Evolutionary conservation across 2,113 vertebrate genomes (phyloP).

Genomic region (Porphyrio hochstetteri): DNA sequence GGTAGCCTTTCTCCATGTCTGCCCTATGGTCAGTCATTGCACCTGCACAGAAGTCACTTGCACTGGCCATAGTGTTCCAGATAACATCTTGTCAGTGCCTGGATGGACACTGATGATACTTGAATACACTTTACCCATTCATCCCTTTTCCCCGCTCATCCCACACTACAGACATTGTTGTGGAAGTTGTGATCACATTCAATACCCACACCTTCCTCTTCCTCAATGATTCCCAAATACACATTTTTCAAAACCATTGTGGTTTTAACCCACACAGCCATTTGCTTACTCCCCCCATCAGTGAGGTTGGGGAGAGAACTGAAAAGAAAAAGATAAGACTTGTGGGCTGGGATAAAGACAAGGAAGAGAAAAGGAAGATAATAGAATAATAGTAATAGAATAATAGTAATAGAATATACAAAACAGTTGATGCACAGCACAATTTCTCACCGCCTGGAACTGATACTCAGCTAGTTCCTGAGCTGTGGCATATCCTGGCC

Average conservation of each 20-base stretch:
- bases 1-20: neutral
- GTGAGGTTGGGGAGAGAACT: too few species aligned
- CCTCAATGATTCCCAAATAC: neutral
- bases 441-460: too few species aligned
- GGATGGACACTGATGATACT: neutral
- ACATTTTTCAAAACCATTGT: neutral
- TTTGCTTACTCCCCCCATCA: too few species aligned
- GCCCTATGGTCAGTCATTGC: fast-evolving
- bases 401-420: too few species aligned
- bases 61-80: fast-evolving
- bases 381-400: too few species aligned
- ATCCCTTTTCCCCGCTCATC: neutral
- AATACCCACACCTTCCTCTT: neutral
- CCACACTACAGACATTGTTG: fast-evolving
- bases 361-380: too few species aligned
- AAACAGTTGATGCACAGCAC: too few species aligned
- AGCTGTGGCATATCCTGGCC: too few species aligned
- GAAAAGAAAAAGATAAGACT: too few species aligned
- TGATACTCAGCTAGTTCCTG: too few species aligned
- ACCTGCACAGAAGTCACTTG: neutral
- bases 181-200: neutral
- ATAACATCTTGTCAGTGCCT: neutral
- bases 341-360: too few species aligned
- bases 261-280: too few species aligned
- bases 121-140: neutral